Evolutionary conservation across 2,888 invertebrate genomes (phyloP).

Genomic region (Drosophila anceps): DNA sequence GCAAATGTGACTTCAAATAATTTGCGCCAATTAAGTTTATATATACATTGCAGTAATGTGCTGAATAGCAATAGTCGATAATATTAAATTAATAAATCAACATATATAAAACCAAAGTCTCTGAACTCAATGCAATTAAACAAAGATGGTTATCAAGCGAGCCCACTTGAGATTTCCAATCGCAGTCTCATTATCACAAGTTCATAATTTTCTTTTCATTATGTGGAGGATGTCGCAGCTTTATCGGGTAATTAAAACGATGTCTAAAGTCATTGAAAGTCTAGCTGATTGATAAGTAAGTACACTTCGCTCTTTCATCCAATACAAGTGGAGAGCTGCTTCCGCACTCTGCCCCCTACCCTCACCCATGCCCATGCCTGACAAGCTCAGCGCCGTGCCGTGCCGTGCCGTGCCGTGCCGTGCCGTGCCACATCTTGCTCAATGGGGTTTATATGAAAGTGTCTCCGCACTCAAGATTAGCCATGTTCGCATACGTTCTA

Average conservation of each 20-base stretch:
- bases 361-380: background rate
- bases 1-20: constrained; percentile 67
- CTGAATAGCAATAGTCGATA: constrained; percentile 79
- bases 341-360: background rate
- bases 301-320: background rate
- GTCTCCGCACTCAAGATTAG: constrained; percentile 45
- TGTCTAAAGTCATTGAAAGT: background rate
- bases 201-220: background rate
- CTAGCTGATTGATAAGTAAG: background rate
- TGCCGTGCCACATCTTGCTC: background rate
- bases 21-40: constrained; percentile 78
- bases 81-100: constrained; percentile 67
- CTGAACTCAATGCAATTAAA: background rate
- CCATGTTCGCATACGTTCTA: constrained; percentile 16
- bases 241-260: constrained; percentile 13
- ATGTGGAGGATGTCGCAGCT: background rate
- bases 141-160: background rate
- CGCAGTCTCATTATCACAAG: constrained; percentile 11
- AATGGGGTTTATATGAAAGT: constrained; percentile 15
- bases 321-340: background rate
- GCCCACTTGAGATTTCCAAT: constrained; percentile 1
- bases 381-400: background rate
- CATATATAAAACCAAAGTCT: constrained; percentile 46
- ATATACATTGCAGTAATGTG: constrained; percentile 68
- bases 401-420: background rate